Evolutionary conservation across 2,797 vertebrate genomes (phyloP).

Genomic region (Toxotes lorentzi): DNA sequence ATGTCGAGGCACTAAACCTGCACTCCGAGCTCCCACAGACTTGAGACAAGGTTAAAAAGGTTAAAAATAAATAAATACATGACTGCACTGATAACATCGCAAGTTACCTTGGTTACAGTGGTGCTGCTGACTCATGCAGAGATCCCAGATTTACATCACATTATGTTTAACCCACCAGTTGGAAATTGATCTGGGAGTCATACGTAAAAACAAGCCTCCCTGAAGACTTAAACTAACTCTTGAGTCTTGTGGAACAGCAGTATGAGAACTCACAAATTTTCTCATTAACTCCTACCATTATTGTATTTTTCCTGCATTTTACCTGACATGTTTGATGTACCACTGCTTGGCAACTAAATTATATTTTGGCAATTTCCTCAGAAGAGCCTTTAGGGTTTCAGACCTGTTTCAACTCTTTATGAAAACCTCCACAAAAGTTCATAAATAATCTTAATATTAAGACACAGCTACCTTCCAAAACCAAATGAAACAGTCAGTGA

Average conservation of each 20-base stretch:
- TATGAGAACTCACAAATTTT: not conserved
- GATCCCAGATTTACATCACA: conserved; percentile 30
- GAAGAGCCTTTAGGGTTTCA: not conserved
- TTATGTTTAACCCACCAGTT: conserved; percentile 9
- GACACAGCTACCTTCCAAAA: too few species aligned
- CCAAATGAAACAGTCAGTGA: not conserved
- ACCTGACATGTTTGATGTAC: not conserved
- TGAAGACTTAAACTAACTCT: not conserved
- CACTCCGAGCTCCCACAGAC: not conserved
- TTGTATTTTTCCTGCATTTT: not conserved
- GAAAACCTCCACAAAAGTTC: not conserved
- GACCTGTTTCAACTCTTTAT: not conserved
- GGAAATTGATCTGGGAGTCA: not conserved
- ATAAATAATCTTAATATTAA: not conserved
- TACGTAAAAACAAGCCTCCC: not conserved
- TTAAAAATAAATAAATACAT: not conserved
- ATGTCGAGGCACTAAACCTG: not conserved
- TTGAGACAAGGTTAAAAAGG: not conserved
- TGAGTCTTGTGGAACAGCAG: not conserved
- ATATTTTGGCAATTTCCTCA: not conserved
- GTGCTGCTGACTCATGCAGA: conserved; percentile 15
- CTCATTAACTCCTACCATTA: not conserved
- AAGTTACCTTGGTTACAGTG: conserved; percentile 17
- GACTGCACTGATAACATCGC: not conserved
- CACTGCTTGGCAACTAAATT: not conserved